Evolutionary conservation across 1,140 invertebrate genomes (phyloP).

Genomic region (Neocloeon triangulifer): DNA sequence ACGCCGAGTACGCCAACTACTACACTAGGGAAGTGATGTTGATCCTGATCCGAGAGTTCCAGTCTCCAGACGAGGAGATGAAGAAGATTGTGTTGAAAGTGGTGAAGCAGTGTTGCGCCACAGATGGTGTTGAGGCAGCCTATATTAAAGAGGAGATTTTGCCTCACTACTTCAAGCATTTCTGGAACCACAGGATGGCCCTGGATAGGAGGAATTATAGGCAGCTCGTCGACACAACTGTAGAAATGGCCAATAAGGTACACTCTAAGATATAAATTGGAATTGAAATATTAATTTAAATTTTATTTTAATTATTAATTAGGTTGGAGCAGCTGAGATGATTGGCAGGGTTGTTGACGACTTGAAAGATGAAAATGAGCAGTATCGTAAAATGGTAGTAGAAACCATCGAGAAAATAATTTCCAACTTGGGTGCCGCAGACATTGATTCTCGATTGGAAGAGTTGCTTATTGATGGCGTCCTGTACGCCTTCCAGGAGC

Average conservation of each 20-base stretch:
- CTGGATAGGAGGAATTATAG: conserved; percentile 92
- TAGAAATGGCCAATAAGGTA: conserved; percentile 99
- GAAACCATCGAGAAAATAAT: conserved; percentile 99
- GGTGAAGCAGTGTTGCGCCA: conserved; percentile 99
- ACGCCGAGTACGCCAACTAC: conserved; percentile 98
- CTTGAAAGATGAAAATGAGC: conserved; percentile 98
- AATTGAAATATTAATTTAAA: too few species aligned
- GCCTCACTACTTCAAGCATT: conserved; percentile 98
- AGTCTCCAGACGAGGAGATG: conserved; percentile 99
- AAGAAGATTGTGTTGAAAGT: conserved; percentile 99
- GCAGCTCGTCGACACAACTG: conserved; percentile 95
- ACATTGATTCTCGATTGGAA: conserved; percentile 92
- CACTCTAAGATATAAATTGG: too few species aligned
- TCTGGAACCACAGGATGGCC: conserved; percentile 99
- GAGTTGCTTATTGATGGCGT: conserved; percentile 99
- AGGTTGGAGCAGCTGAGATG: conserved; percentile 96
- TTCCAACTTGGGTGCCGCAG: conserved; percentile 88
- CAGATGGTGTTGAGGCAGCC: conserved; percentile 96
- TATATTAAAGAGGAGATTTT: conserved; percentile 99
- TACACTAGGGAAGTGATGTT: conserved; percentile 99
- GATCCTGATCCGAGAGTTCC: conserved; percentile 96
- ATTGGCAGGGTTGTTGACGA: conserved; percentile 97
- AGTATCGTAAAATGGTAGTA: conserved; percentile 99
- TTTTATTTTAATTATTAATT: too few species aligned
- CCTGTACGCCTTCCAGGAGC: conserved; percentile 97